Conservation (phyloP, 2,797 vertebrate species). For the Manis crassicaudata region DNA sequence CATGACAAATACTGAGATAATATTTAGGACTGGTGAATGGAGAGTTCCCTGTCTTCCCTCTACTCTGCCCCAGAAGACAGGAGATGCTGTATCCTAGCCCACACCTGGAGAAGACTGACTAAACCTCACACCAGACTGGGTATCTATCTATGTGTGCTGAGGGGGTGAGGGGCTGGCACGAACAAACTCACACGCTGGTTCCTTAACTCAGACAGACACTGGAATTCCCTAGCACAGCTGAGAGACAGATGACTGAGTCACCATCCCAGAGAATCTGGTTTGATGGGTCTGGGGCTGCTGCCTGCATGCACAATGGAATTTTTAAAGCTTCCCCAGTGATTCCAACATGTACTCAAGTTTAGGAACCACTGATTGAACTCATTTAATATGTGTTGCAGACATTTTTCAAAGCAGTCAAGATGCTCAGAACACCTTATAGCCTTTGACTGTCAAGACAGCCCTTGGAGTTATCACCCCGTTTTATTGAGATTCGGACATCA, state of each 20-base stretch:
- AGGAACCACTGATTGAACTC: neutral
- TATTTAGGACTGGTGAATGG: neutral
- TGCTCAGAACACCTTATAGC: neutral
- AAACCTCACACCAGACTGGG: neutral
- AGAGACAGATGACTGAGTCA: neutral
- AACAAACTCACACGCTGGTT: neutral
- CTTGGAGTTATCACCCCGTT: neutral
- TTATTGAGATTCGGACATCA: neutral
- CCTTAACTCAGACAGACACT: neutral
- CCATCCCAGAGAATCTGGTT: neutral
- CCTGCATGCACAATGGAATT: neutral
- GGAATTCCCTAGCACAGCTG: neutral
- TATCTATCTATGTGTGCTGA: rapidly evolving
- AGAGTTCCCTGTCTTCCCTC: neutral
- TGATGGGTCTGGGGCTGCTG: neutral
- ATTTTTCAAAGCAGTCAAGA: neutral
- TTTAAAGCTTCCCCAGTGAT: neutral
- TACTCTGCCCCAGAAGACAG: neutral
- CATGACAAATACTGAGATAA: neutral
- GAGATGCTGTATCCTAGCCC: neutral
- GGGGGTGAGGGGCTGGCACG: too few species aligned
- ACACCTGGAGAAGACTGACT: neutral
- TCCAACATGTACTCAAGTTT: neutral
- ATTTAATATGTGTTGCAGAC: neutral
- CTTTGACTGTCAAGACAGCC: neutral